A percentile compares a stretch with the other conserved stretches of the same genome.
Conservation (phyloP, 2,113 vertebrate species). For the Prochilodus magdalenae region DNA sequence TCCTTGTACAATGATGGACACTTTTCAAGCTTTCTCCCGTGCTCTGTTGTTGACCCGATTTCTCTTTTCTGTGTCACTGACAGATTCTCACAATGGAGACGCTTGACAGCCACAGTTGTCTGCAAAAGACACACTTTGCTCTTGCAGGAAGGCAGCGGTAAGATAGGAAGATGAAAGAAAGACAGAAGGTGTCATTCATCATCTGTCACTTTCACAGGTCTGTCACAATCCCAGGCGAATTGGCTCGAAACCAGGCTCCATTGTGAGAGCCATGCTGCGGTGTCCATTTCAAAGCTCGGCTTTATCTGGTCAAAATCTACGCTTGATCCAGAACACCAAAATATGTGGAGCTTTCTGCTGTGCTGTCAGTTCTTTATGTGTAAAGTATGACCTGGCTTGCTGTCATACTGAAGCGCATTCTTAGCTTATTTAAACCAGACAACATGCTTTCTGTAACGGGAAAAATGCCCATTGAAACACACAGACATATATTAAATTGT, state of each 20-base stretch:
- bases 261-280: conserved; percentile 10
- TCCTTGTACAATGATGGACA: conserved; percentile 40
- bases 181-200: conserved; percentile 63
- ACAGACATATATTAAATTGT: too few species aligned
- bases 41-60: conserved; percentile 51
- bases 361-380: not conserved
- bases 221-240: conserved; percentile 51
- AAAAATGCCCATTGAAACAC: too few species aligned
- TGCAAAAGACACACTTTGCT: conserved; percentile 54
- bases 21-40: conserved; percentile 32
- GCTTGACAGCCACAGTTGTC: conserved; percentile 33
- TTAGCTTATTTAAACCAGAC: not conserved
- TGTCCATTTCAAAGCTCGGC: conserved; percentile 8
- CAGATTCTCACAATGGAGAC: conserved; percentile 44
- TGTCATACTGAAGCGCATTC: not conserved
- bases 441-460: too few species aligned
- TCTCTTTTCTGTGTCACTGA: conserved; percentile 43
- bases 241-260: conserved; percentile 7
- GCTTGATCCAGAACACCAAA: conserved; percentile 22
- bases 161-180: conserved; percentile 53
- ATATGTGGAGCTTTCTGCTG: conserved; percentile 4
- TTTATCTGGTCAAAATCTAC: conserved; percentile 37
- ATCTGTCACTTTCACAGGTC: conserved; percentile 55
- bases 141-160: conserved; percentile 35
- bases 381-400: not conserved